phyloP scores from a whole-genome alignment of 1,140 invertebrate species.

The Panonychus citri region DNA sequence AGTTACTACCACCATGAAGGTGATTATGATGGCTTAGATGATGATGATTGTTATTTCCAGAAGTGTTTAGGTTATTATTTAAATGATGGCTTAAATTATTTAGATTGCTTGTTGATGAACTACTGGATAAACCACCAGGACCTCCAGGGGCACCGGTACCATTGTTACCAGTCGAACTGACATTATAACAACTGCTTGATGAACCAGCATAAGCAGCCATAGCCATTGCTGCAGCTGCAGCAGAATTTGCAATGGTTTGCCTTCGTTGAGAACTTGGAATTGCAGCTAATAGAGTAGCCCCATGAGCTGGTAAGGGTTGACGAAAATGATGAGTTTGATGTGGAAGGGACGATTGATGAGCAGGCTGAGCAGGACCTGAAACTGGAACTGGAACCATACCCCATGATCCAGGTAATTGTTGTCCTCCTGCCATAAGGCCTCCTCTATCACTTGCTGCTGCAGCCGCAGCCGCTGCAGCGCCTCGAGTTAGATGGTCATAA shows the following conservation, averaged over 20 bases:
- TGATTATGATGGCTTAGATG: background rate
- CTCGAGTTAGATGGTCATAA: slow-evolving; percentile 7
- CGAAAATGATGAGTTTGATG: background rate
- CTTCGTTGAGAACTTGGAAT: background rate
- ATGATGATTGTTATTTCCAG: background rate
- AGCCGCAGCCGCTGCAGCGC: background rate
- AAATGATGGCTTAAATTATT: background rate
- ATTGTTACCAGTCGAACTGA: too few species aligned
- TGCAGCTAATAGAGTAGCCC: slow-evolving; percentile 1
- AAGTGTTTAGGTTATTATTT: background rate
- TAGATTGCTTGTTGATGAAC: background rate
- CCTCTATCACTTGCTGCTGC: background rate
- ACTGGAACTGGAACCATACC: slow-evolving; percentile 1
- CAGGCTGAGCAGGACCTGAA: slow-evolving; percentile 5
- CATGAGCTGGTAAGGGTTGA: slow-evolving; percentile 4
- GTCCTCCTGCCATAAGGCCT: slow-evolving; percentile 1
- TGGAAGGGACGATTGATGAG: slow-evolving; percentile 1
- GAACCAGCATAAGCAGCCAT: background rate
- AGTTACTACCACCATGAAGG: background rate
- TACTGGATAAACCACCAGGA: too few species aligned
- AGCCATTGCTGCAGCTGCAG: slow-evolving; percentile 1
- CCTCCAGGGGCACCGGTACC: background rate
- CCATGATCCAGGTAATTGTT: slow-evolving; percentile 7
- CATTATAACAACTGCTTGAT: background rate
- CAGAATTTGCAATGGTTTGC: background rate